A percentile compares a stretch with the other conserved stretches of the same genome.
Conservation (phyloP, 2,888 invertebrate genomes). For the Mesochorus sp. region DNA sequence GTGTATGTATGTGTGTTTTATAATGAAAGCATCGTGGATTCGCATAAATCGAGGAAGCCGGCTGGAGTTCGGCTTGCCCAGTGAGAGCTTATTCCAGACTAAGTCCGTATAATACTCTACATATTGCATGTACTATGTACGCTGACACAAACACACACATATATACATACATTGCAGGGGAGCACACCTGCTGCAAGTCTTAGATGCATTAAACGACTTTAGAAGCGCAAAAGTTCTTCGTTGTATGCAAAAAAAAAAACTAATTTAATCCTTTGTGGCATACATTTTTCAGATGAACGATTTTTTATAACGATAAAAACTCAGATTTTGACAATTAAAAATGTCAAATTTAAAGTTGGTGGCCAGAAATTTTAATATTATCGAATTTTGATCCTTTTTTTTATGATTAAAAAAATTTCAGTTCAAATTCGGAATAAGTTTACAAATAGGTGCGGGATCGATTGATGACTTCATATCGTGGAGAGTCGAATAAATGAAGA, state of each 20-base stretch:
- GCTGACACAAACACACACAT: conserved; percentile 10
- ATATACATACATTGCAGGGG: not conserved
- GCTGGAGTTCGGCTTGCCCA: conserved; percentile 48
- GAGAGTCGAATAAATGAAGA: no score
- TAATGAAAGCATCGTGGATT: conserved; percentile 57
- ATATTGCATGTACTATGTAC: conserved; percentile 52
- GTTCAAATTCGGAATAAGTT: no score
- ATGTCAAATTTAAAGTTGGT: no score
- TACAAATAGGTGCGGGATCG: no score
- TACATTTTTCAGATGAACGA: no score
- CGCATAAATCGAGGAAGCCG: conserved; percentile 56
- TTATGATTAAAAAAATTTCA: no score
- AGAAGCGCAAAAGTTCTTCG: not conserved
- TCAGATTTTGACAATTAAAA: no score
- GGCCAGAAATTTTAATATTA: no score
- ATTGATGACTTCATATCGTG: no score
- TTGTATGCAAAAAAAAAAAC: not conserved
- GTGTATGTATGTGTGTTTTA: not conserved
- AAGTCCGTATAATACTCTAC: conserved; percentile 54
- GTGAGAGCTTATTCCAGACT: conserved; percentile 57
- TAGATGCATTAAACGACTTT: not conserved
- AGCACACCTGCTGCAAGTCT: not conserved
- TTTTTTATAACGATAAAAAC: no score
- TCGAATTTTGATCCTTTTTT: no score
- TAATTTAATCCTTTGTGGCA: no score